A percentile compares a stretch with the other conserved stretches of the same genome.
Evolutionary conservation across 2,797 vertebrate species (phyloP).

Genomic region (Crocidura indochinensis): DNA sequence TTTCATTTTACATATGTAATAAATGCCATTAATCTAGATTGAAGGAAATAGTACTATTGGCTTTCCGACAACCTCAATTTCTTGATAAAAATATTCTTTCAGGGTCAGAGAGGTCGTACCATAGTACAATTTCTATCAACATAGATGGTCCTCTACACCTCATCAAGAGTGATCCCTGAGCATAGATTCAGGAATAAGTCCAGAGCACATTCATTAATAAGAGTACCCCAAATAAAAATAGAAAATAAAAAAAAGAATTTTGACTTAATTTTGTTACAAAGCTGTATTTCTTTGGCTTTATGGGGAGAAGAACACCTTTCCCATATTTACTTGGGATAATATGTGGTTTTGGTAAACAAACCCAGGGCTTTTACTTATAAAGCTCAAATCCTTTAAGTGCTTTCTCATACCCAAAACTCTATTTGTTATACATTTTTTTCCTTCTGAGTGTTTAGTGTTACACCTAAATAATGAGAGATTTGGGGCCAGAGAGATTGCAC

Average conservation of each 20-base stretch:
- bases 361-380: no score
- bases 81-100: neutral
- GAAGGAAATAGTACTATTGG: neutral
- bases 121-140: neutral
- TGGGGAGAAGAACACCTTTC: no score
- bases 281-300: neutral
- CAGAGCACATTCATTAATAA: neutral
- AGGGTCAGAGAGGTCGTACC: neutral
- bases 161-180: no score
- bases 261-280: neutral
- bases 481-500: no score
- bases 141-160: no score
- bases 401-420: no score
- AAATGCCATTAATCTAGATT: neutral
- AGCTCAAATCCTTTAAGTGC: no score
- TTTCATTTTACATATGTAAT: neutral
- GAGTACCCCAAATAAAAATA: neutral
- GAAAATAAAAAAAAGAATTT: neutral
- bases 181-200: no score
- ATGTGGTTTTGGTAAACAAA: no score
- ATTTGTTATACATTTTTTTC: constrained; percentile 34
- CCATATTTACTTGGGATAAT: no score
- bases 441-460: neutral
- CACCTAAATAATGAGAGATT: neutral
- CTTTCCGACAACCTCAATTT: neutral